Conservation (phyloP, 2,113 vertebrate genomes). For the Gallinago media region DNA sequence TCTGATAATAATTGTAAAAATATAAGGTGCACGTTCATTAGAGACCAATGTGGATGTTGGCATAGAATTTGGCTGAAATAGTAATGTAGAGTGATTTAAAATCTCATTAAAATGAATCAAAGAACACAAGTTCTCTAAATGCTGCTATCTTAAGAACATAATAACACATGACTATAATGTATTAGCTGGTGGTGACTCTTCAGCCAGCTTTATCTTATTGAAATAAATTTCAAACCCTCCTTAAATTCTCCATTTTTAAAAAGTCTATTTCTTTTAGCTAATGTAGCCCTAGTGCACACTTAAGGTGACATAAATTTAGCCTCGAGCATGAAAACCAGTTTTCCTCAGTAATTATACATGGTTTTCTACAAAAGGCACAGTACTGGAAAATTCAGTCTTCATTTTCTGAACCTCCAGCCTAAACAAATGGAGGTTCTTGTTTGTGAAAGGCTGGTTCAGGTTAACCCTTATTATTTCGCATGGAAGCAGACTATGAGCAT, state of each 20-base stretch:
- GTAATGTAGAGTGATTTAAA: neutral
- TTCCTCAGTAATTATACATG: neutral
- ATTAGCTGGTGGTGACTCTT: neutral
- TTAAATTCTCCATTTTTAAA: neutral
- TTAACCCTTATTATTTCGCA: neutral
- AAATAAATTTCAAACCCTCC: neutral
- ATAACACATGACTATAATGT: neutral
- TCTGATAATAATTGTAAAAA: neutral
- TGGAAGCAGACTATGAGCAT: neutral
- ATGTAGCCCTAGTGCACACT: neutral
- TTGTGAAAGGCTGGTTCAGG: neutral
- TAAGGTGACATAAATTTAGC: neutral
- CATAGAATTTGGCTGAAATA: neutral
- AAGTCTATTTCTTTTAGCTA: neutral
- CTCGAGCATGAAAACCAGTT: neutral
- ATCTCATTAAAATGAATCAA: neutral
- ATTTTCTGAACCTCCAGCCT: neutral
- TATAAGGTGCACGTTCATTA: neutral
- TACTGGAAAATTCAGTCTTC: neutral
- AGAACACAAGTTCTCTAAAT: neutral
- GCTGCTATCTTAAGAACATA: neutral
- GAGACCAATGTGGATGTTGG: neutral
- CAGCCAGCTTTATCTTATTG: neutral
- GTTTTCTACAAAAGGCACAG: neutral
- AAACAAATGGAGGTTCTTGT: neutral